Percentiles rank a stretch among this genome's conserved stretches.
phyloP scores from a whole-genome alignment of 2,797 vertebrate species.

The Neopelma chrysocephalum region DNA sequence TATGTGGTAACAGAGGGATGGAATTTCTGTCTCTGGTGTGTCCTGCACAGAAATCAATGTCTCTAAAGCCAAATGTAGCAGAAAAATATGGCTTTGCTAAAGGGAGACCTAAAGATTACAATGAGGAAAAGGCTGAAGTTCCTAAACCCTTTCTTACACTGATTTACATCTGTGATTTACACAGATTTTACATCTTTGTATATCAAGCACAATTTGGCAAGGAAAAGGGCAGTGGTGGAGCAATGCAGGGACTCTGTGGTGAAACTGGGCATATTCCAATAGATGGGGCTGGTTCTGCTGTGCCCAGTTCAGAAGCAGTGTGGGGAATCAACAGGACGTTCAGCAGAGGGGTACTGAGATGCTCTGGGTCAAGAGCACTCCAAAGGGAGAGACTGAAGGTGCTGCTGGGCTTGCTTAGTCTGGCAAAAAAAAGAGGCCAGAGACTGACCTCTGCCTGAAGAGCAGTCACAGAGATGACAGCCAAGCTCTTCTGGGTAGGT shows the following conservation, averaged over 20 bases:
- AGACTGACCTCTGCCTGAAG: background rate
- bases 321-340: background rate
- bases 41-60: background rate
- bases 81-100: background rate
- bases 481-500: background rate
- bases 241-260: accelerated
- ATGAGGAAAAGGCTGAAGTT: background rate
- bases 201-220: background rate
- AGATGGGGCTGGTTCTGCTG: background rate
- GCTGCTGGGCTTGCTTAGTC: background rate
- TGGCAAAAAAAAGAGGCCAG: background rate
- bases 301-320: background rate
- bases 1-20: background rate
- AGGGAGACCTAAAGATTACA: background rate
- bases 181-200: background rate
- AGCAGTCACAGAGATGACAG: background rate
- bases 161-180: background rate
- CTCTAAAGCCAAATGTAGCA: background rate
- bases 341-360: background rate
- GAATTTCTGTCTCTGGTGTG: background rate
- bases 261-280: background rate
- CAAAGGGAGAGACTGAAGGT: background rate
- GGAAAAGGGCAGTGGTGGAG: background rate
- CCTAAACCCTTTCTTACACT: background rate
- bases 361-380: background rate